Percentiles rank a stretch among this genome's conserved stretches.
Evolutionary conservation across 2,113 vertebrate genomes (phyloP).

Genomic region (Gallinago media): DNA sequence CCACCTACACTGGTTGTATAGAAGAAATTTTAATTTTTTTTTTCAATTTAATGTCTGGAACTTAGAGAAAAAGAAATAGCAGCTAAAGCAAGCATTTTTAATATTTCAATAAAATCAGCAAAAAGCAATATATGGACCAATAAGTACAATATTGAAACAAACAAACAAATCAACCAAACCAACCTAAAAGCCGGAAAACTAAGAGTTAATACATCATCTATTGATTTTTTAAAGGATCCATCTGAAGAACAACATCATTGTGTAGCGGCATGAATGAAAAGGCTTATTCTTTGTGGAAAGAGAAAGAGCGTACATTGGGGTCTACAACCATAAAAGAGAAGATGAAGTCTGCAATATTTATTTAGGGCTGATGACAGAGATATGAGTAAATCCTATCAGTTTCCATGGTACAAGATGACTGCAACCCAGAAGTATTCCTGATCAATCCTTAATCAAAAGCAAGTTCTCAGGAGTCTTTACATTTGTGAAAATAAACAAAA

Average conservation of each 20-base stretch:
- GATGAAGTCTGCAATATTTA: neutral
- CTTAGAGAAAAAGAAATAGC: neutral
- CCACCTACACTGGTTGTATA: neutral
- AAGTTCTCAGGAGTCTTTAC: neutral
- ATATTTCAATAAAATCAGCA: neutral
- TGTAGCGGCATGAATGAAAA: too few species aligned
- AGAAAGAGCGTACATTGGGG: accelerated
- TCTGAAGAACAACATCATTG: too few species aligned
- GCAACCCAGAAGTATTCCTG: neutral
- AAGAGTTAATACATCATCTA: too few species aligned
- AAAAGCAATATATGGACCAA: neutral
- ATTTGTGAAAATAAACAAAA: neutral
- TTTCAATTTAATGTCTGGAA: neutral
- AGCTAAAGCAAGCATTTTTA: neutral
- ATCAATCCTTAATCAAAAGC: neutral
- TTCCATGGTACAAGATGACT: neutral
- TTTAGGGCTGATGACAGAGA: neutral
- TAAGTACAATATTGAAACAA: neutral
- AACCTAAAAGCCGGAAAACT: too few species aligned
- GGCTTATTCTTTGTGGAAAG: too few species aligned
- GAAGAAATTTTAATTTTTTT: neutral
- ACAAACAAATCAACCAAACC: too few species aligned
- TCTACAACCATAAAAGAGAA: neutral
- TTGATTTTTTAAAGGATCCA: too few species aligned
- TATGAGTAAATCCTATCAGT: neutral